Conservation (phyloP, 2,888 invertebrate genomes). For the Dastarcus helophoroides region DNA sequence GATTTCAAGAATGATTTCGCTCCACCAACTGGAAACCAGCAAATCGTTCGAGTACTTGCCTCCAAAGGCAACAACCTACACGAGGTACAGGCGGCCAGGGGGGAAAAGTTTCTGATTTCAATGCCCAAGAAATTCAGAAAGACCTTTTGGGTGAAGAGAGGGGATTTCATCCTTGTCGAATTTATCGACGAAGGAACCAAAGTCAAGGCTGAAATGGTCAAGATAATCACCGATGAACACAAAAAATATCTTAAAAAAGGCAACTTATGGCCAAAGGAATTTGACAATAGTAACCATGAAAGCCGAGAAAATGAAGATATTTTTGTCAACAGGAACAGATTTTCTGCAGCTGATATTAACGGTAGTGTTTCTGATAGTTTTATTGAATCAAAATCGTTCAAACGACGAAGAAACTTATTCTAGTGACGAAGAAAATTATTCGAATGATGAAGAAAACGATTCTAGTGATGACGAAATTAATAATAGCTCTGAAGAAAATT, state of each 20-base stretch:
- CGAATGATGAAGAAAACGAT: no score
- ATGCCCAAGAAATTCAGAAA: constrained; percentile 93
- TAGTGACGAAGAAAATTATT: no score
- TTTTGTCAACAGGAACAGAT: no score
- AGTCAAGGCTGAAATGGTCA: constrained; percentile 85
- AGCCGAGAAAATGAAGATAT: no score
- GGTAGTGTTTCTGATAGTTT: no score
- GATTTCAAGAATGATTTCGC: constrained; percentile 62
- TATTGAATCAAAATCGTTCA: no score
- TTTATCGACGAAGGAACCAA: constrained; percentile 88
- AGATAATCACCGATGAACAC: constrained; percentile 56
- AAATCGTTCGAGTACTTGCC: constrained; percentile 63
- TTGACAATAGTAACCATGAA: no score
- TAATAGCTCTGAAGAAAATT: no score
- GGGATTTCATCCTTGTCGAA: constrained; percentile 78
- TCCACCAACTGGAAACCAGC: constrained; percentile 61
- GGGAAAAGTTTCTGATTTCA: constrained; percentile 67
- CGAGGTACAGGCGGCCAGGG: constrained; percentile 58
- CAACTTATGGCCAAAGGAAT: constrained; percentile 43
- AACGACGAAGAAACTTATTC: no score
- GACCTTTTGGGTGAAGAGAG: constrained; percentile 88
- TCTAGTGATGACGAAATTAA: no score
- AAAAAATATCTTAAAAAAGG: constrained; percentile 54
- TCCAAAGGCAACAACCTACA: constrained; percentile 89
- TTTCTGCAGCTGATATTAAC: no score